These are phyloP conservation scores for Styela clava DNA, from an alignment of 23 tunicate species.

Conservation along the genomic window DNA sequence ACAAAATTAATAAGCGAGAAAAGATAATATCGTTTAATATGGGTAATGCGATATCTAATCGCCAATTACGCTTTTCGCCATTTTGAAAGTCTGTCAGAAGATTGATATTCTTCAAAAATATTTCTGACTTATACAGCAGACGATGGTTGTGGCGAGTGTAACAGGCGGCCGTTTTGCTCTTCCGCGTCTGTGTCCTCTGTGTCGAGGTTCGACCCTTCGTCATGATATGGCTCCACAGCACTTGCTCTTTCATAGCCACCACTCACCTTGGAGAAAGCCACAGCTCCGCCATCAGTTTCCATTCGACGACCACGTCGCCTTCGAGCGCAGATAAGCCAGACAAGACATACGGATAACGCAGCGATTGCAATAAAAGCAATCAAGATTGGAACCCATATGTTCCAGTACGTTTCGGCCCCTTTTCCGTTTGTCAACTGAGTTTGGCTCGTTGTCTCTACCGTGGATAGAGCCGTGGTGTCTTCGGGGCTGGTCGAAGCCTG, in stretches of 20 bases:
- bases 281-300: background rate
- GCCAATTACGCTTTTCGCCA: too few relatives aligned
- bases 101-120: too few relatives aligned
- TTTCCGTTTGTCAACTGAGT: too few relatives aligned
- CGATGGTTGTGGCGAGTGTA: background rate
- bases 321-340: background rate
- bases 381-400: background rate
- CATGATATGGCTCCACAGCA: background rate
- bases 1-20: too few relatives aligned
- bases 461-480: too few relatives aligned
- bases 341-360: background rate
- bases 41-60: too few relatives aligned
- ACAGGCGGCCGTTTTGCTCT: background rate
- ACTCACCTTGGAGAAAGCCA: background rate
- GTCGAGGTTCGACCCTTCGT: background rate
- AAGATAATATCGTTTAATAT: too few relatives aligned
- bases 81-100: too few relatives aligned
- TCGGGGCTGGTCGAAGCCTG: background rate
- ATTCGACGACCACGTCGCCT: background rate
- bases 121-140: background rate
- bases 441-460: too few relatives aligned
- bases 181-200: background rate
- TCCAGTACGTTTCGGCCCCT: background rate
- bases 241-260: background rate
- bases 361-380: background rate